Conservation (phyloP, 2,888 invertebrate species). For the Chironomus tentans region DNA sequence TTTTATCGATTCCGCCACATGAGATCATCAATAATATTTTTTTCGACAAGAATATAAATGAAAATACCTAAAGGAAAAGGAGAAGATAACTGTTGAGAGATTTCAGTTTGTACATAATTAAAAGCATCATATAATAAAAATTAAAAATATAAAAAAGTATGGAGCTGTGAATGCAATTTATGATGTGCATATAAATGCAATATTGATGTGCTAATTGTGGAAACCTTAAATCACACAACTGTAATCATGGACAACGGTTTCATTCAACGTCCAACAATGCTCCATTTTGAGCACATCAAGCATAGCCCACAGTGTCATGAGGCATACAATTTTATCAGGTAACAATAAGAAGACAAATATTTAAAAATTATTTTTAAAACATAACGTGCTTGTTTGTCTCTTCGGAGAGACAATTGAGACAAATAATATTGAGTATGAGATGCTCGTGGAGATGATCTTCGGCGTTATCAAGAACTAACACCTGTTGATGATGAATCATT, state of each 20-base stretch:
- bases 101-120: too few species aligned
- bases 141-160: not conserved
- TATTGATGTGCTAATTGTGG: not conserved
- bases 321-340: conserved; percentile 19
- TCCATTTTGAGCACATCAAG: conserved; percentile 18
- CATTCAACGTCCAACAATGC: not conserved
- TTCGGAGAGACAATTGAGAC: not conserved
- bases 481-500: not conserved
- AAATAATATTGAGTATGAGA: not conserved
- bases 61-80: not conserved
- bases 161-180: not conserved
- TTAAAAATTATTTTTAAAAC: not conserved
- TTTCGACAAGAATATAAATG: not conserved
- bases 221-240: not conserved
- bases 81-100: too few species aligned
- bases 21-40: not conserved
- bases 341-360: not conserved
- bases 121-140: not conserved
- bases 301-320: conserved; percentile 20
- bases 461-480: not conserved
- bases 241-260: conserved; percentile 9
- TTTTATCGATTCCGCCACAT: not conserved
- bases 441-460: not conserved
- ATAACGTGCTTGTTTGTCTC: not conserved
- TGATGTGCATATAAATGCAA: not conserved